Conservation (phyloP, 2,797 vertebrate species). For the Epinephelus coioides region DNA sequence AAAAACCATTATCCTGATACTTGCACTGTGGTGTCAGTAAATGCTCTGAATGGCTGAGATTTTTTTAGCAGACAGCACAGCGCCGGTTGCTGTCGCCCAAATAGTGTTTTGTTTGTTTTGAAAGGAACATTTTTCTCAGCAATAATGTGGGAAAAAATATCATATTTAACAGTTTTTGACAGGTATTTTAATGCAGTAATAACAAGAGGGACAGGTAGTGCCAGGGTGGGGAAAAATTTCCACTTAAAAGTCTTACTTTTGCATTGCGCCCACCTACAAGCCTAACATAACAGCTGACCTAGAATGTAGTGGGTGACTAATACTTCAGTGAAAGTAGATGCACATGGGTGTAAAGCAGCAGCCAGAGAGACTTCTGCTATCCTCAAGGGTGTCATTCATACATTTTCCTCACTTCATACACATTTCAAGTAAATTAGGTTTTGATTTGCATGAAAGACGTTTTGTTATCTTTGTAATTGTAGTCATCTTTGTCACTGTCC, state of each 20-base stretch:
- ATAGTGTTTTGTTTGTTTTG: slow-evolving; percentile 32
- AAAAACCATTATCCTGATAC: slow-evolving; percentile 57
- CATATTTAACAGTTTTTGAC: slow-evolving; percentile 9
- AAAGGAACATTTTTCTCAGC: slow-evolving; percentile 25
- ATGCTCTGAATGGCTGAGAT: slow-evolving; percentile 33
- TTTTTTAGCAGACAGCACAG: slow-evolving; percentile 29
- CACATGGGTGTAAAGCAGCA: slow-evolving; percentile 30
- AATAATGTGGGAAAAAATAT: slow-evolving; percentile 15
- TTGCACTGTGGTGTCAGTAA: slow-evolving; percentile 37
- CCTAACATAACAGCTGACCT: slow-evolving; percentile 46
- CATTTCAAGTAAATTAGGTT: slow-evolving; percentile 22
- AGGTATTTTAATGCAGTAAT: slow-evolving; percentile 11
- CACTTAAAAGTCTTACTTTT: slow-evolving; percentile 46
- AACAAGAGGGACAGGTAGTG: background rate
- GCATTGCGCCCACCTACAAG: slow-evolving; percentile 53
- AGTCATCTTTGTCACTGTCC: background rate
- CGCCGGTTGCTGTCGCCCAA: slow-evolving; percentile 5
- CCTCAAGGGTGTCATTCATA: slow-evolving; percentile 36
- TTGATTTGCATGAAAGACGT: slow-evolving; percentile 2
- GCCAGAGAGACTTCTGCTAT: slow-evolving; percentile 43
- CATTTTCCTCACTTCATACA: slow-evolving; percentile 13
- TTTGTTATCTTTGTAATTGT: background rate
- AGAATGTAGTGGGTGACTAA: slow-evolving; percentile 57
- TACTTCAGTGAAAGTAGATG: slow-evolving; percentile 40
- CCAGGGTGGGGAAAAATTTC: slow-evolving; percentile 16